Base-by-base conservation (phyloP, 2,113 vertebrate genomes). In the Pterophyllum scalare region DNA sequence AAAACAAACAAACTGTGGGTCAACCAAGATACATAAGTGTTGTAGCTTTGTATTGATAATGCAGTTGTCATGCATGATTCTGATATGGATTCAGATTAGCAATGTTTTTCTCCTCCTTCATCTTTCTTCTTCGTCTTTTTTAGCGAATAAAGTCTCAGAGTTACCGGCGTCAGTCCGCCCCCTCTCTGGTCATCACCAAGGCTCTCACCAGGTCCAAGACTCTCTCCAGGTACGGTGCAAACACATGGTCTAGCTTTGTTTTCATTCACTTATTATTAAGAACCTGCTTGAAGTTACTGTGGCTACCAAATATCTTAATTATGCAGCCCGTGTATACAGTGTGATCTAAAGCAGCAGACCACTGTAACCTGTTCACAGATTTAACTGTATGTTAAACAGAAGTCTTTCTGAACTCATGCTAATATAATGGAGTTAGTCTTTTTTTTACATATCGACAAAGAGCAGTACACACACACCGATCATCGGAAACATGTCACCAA, bases 111-210 rank as follows among this genome's bases (percentile, higher is more conserved):
- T 33, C 46, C 2, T 46, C 19, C 46, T 54, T 72, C 26, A 52
- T 72, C 2, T 54, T 72, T 72, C 67, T 72, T 6, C 31, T 72
- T 79, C 10, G 40, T 93, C 67, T 9, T 79, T 79, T 93, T 54
- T 64, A 99, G 97, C 96, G 96, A 92, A 96, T 95, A 96, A 98
- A 97, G 95, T 97, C 96, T 86, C 94, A 97, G 92, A 97, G 96
- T 84, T 97, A 97, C 87, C 97, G 98, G 57, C 96, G 97, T 20
- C 97, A 97, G 93, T 98, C 97, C 0, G 97, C 97, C 46, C 97
- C 98, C 0, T 98, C 98, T 62, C 90, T 98, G 82, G 97, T 98
- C 91, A 92, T 98, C 91, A 97, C 96, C 92, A 99, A 98, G 96
- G 97, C 97, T 35, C 97, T 98, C 52, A 97, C 95, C 92, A 97